phyloP scores from a whole-genome alignment of 2,888 invertebrate genomes.

The Drosophila phalerata region DNA sequence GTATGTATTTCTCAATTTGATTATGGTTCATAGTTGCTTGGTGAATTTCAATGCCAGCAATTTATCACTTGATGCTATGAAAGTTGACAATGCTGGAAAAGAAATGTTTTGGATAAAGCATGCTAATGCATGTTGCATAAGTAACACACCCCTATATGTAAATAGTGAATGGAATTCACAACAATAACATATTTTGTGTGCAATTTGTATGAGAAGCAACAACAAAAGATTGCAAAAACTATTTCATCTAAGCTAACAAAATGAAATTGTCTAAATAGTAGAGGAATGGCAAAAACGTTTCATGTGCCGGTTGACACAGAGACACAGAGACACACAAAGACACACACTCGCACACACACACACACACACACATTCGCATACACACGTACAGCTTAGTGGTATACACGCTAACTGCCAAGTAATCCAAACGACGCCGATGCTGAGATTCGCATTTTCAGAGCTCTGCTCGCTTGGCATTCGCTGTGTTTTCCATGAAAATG shows the following conservation, averaged over 20 bases:
- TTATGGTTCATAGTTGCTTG: constrained; percentile 50
- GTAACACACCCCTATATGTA: constrained; percentile 26
- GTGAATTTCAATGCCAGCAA: constrained; percentile 65
- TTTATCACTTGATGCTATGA: constrained; percentile 63
- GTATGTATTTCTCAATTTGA: constrained; percentile 55
- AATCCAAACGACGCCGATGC: constrained; percentile 62
- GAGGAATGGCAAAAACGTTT: constrained; percentile 42
- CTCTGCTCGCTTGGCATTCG: constrained; percentile 49
- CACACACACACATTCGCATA: constrained; percentile 12
- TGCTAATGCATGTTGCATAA: constrained; percentile 39
- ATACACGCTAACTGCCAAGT: constrained; percentile 54
- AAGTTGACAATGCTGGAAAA: constrained; percentile 16
- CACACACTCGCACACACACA: constrained; percentile 8
- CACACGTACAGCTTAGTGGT: constrained; percentile 16
- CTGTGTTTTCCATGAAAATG: constrained; percentile 67
- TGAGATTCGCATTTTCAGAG: constrained; percentile 54
- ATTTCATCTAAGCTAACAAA: constrained; percentile 48
- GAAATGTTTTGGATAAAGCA: constrained; percentile 15
- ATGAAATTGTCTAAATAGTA: constrained; percentile 37
- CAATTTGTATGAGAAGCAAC: constrained; percentile 50
- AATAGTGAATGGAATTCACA: constrained; percentile 38
- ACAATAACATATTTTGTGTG: constrained; percentile 59
- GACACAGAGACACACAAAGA: constrained; percentile 17
- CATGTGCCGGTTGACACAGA: constrained; percentile 51
- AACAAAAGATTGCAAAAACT: constrained; percentile 53